Evolutionary conservation across 2,113 vertebrate species (phyloP), one percentile per base, ranked within the genome.

Genomic region (Boleophthalmus pectinirostris): DNA sequence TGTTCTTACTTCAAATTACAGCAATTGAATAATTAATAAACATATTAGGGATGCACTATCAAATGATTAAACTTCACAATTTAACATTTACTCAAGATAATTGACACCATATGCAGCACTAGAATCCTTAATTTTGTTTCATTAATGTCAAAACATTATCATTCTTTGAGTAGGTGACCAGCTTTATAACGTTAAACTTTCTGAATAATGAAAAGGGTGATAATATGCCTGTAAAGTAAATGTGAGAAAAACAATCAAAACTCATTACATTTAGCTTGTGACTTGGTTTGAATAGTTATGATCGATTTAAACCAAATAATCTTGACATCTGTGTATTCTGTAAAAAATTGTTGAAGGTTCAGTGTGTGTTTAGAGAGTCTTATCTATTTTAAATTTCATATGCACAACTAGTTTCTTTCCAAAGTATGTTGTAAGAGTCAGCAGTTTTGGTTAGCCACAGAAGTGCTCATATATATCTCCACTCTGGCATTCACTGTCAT

Each of bases 401-500:
- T 15, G 23, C 54, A 13, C 54, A 56, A 38, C 11, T 47, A 14
- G 38, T 23, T 63, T 29, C 23, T 63, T 63, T 33, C 23, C 12
- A 63, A 66, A 47, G 65, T 66, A 13, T 66, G 20, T 43, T 18
- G 11, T 23, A 0, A 21, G 43, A 66, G 65, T 66, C 65, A 66
- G 65, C 65, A 66, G 65, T 66, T 54, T 66, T 66, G 43, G 20
- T 24, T 47, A 46, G 20, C 47, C 47, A 25, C 14, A 66, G 23
- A 25, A 66, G 38, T 46, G 38, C 65, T 45, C 65, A 25, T 43
- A 47, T 43, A 46, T 25, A 43, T n/a, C 20, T 66, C 21, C 65
- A 24, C 38, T 25, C n/a, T 24, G 38, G 23, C 65, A 66, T 43
- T 66, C 65, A 66, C 12, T 47, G 38, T 66, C 65, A 46, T 66